Percentiles rank a stretch among this genome's conserved stretches.
Conservation (phyloP, 53 echinoderm and acorn worm genomes). For the Temnopleurus reevesii region DNA sequence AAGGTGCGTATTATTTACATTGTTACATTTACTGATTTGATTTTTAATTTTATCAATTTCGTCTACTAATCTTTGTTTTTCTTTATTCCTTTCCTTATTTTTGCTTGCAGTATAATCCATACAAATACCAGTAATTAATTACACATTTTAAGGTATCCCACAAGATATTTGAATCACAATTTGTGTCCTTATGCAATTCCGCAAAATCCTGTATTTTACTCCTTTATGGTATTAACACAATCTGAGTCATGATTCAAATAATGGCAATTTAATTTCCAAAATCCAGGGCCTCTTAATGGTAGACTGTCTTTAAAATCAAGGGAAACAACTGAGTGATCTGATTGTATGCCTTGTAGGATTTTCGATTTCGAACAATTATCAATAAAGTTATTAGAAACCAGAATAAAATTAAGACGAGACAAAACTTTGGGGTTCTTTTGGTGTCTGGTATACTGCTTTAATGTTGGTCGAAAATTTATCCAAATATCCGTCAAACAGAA, state of each 20-base stretch:
- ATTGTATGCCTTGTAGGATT: slow-evolving; percentile 35
- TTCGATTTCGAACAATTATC: slow-evolving; percentile 5
- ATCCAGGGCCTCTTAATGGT: background rate
- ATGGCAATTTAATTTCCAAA: slow-evolving; percentile 44
- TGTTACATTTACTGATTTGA: background rate
- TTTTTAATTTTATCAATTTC: slow-evolving; percentile 4
- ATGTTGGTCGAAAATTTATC: slow-evolving; percentile 5
- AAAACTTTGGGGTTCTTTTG: slow-evolving; percentile 35
- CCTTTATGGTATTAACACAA: background rate
- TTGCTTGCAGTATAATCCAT: background rate
- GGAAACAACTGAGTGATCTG: background rate
- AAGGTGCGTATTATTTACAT: background rate
- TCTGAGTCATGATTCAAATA: slow-evolving; percentile 4
- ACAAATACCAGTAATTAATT: slow-evolving; percentile 4
- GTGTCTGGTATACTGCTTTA: slow-evolving; percentile 35
- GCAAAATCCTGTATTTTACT: background rate
- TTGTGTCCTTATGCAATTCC: background rate
- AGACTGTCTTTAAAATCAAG: background rate
- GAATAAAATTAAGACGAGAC: slow-evolving; percentile 10
- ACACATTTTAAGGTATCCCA: slow-evolving; percentile 7
- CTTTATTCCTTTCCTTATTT: background rate
- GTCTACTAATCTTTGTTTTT: background rate
- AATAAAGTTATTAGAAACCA: slow-evolving; percentile 7
- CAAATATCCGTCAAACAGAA: background rate
- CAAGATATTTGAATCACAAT: slow-evolving; percentile 16